phyloP scores from a whole-genome alignment of 2,113 vertebrate species.

The Chloropsis cyanopogon region DNA sequence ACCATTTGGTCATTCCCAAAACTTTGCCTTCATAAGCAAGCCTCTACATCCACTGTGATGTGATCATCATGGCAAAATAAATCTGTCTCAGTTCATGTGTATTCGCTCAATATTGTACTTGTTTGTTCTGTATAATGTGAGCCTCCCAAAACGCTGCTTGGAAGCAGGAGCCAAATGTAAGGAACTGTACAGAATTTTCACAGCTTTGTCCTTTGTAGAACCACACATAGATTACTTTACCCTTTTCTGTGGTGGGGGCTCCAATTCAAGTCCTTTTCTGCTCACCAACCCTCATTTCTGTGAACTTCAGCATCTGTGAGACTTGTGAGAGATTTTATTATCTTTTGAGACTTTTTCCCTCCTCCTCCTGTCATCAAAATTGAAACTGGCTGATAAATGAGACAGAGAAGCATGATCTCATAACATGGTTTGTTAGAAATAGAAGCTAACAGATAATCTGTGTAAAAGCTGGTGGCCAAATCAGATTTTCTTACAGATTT shows the following conservation, averaged over 20 bases:
- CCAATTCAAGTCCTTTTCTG: neutral
- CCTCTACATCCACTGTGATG: neutral
- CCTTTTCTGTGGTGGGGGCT: neutral
- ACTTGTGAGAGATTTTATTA: constrained; percentile 29
- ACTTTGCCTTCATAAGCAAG: neutral
- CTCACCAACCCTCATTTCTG: neutral
- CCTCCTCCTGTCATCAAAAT: constrained; percentile 44
- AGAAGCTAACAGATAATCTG: constrained; percentile 32
- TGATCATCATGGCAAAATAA: neutral
- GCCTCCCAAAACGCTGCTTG: neutral
- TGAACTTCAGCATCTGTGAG: neutral
- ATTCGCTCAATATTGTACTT: neutral
- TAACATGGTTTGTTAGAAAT: constrained; percentile 35
- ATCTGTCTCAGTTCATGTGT: neutral
- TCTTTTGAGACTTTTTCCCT: neutral
- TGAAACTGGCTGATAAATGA: constrained; percentile 46
- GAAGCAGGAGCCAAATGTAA: neutral
- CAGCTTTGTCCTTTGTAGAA: neutral
- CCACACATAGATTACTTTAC: neutral
- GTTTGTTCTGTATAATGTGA: neutral
- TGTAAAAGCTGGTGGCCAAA: constrained; percentile 36
- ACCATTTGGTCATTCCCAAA: neutral
- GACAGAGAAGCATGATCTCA: constrained; percentile 23
- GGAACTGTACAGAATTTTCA: neutral
- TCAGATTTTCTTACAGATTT: constrained; percentile 37